Conservation (phyloP, 2,797 vertebrate species). For the Gymnocypris eckloni region DNA sequence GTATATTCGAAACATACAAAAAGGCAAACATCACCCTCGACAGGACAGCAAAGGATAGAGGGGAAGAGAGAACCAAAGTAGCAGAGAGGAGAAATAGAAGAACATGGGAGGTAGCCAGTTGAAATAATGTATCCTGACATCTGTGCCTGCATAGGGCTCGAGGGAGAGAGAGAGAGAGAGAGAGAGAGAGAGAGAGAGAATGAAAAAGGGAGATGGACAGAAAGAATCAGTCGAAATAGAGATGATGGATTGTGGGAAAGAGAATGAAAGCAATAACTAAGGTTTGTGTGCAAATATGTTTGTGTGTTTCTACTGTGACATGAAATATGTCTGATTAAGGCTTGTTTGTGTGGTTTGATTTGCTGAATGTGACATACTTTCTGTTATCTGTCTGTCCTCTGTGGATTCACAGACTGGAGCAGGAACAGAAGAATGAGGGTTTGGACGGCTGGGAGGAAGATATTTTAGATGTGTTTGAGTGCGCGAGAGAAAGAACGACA, state of each 20-base stretch:
- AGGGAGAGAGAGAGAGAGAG: constrained; percentile 55
- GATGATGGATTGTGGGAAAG: constrained; percentile 48
- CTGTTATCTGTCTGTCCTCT: constrained; percentile 57
- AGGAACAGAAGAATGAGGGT: constrained; percentile 45
- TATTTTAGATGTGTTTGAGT: constrained; percentile 39
- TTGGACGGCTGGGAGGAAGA: constrained; percentile 54
- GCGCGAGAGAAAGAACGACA: neutral
- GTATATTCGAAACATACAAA: constrained; percentile 10
- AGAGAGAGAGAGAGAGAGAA: neutral
- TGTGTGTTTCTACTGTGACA: constrained; percentile 31
- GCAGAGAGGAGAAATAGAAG: constrained; percentile 18
- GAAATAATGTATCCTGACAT: constrained; percentile 83
- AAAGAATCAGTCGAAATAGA: constrained; percentile 58
- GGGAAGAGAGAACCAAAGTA: neutral
- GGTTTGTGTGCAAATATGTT: constrained; percentile 1
- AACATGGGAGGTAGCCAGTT: constrained; percentile 71
- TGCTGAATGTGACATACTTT: constrained; percentile 57
- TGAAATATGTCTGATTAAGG: constrained; percentile 27
- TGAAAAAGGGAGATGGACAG: constrained; percentile 38
- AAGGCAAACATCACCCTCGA: constrained; percentile 2
- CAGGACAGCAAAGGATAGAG: neutral
- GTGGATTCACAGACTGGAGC: constrained; percentile 56
- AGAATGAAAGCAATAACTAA: constrained; percentile 43
- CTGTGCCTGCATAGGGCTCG: constrained; percentile 75
- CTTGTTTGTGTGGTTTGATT: constrained; percentile 37